These are phyloP conservation scores for Pangasius djambal DNA, from an alignment of 2,797 vertebrate species.

Conservation along the genomic window DNA sequence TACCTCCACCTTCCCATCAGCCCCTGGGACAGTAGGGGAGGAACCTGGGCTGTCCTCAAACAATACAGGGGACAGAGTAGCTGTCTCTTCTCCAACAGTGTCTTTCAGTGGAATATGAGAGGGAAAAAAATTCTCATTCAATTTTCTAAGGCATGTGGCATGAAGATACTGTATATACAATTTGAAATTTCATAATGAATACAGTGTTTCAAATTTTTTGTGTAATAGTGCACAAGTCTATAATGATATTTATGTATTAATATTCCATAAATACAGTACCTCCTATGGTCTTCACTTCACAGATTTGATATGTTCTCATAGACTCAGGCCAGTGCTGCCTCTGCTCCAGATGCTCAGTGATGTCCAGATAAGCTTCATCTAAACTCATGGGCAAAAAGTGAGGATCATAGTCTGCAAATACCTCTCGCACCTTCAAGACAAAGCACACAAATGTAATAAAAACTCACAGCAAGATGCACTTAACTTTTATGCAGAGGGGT, in stretches of 20 bases:
- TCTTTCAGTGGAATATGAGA: conserved; percentile 52
- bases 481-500: not conserved
- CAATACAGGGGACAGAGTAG: conserved; percentile 80
- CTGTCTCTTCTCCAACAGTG: conserved; percentile 46
- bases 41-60: conserved; percentile 84
- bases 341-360: conserved; percentile 89
- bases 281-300: conserved; percentile 54
- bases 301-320: conserved; percentile 75
- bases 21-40: conserved; percentile 49
- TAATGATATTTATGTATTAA: not conserved
- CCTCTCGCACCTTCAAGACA: conserved; percentile 83
- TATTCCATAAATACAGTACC: conserved; percentile 41
- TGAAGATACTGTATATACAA: not conserved
- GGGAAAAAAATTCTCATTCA: not conserved
- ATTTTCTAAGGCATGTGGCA: not conserved
- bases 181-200: not conserved
- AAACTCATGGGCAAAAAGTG: conserved; percentile 91
- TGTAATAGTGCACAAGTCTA: not conserved
- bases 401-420: conserved; percentile 91
- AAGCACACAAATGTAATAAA: conserved; percentile 41
- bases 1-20: conserved; percentile 63
- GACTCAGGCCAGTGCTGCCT: conserved; percentile 86
- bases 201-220: not conserved
- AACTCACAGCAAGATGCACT: conserved; percentile 16
- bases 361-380: conserved; percentile 97